A percentile compares a stretch with the other conserved stretches of the same genome.
These are phyloP conservation scores for Psittacula derbiana DNA, from an alignment of 2,797 vertebrate genomes.

Conservation along the genomic window DNA sequence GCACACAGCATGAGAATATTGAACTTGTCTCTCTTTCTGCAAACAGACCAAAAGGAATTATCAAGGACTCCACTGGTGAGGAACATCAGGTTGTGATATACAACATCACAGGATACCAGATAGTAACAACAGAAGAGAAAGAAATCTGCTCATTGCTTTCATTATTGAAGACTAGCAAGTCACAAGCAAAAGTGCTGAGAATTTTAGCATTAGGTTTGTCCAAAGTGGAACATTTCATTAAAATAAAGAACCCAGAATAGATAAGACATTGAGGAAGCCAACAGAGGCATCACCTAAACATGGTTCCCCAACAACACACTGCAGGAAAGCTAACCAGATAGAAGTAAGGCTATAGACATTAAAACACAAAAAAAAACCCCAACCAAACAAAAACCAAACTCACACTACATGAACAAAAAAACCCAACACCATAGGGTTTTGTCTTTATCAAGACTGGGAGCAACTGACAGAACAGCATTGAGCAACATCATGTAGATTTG, in stretches of 20 bases:
- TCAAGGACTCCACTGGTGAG: neutral
- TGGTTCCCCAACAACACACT: neutral
- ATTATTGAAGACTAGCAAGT: neutral
- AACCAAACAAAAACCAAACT: neutral
- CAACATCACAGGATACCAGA: neutral
- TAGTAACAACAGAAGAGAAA: neutral
- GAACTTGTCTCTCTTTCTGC: neutral
- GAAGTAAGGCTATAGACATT: neutral
- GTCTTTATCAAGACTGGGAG: neutral
- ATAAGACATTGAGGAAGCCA: neutral
- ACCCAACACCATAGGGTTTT: neutral
- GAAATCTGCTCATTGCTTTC: neutral
- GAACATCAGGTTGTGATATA: neutral
- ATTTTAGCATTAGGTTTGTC: neutral
- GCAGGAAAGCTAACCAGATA: neutral
- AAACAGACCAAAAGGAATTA: conserved; percentile 15
- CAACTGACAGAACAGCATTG: neutral
- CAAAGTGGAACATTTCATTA: neutral
- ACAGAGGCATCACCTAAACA: neutral
- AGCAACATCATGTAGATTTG: neutral
- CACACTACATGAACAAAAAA: neutral
- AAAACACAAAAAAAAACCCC: neutral
- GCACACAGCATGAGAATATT: neutral
- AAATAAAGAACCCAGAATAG: neutral
- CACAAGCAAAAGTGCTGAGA: neutral